phyloP scores from a whole-genome alignment of 1,140 invertebrate species.

The Colletes gigas region DNA sequence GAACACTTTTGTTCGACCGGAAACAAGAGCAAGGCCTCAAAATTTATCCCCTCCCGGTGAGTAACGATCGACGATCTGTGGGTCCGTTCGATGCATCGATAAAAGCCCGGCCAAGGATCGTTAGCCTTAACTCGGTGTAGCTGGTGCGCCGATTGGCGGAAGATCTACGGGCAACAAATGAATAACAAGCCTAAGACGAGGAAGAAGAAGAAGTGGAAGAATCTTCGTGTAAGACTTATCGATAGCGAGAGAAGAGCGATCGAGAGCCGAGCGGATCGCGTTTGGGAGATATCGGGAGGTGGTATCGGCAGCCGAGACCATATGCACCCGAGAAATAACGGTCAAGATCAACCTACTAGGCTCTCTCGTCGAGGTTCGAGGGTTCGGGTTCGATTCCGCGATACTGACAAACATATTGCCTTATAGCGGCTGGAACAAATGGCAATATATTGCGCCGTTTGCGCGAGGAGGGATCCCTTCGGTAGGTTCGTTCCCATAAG shows the following conservation, averaged over 20 bases:
- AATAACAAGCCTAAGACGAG: constrained; percentile 57
- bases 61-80: constrained; percentile 33
- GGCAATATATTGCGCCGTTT: constrained; percentile 61
- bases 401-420: constrained; percentile 66
- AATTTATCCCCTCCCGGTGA: constrained; percentile 17
- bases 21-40: background rate
- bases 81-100: constrained; percentile 42
- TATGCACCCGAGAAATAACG: constrained; percentile 63
- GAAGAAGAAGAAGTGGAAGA: constrained; percentile 59
- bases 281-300: constrained; percentile 47
- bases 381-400: constrained; percentile 58
- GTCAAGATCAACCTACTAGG: constrained; percentile 53
- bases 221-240: constrained; percentile 54
- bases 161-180: constrained; percentile 64
- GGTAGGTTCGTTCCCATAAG: constrained; percentile 60
- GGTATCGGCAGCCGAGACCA: constrained; percentile 51
- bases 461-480: constrained; percentile 52
- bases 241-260: constrained; percentile 55
- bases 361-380: constrained; percentile 51
- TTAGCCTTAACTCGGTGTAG: constrained; percentile 36
- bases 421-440: constrained; percentile 63
- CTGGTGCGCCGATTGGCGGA: constrained; percentile 36
- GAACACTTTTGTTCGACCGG: background rate
- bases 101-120: constrained; percentile 27
- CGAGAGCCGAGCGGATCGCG: constrained; percentile 32